These are phyloP conservation scores for Apomyelois bistriatella DNA, from an alignment of 2,888 invertebrate genomes.

Conservation along the genomic window DNA sequence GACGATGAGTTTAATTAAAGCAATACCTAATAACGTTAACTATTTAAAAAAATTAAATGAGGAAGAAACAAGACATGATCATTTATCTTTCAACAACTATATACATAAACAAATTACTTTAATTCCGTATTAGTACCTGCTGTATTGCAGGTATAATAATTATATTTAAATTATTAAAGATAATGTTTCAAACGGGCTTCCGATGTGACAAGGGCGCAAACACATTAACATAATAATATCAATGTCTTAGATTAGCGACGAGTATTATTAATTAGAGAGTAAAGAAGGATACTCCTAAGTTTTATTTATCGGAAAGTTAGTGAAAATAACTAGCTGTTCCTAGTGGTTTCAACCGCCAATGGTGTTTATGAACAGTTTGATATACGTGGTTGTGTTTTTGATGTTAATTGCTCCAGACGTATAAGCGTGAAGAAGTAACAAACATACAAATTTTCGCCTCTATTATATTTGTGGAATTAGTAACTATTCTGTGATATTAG, in stretches of 20 bases:
- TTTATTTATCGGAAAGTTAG: too few relatives aligned
- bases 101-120: neutral
- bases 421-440: too few relatives aligned
- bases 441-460: too few relatives aligned
- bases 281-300: neutral
- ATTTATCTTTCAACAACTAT: neutral
- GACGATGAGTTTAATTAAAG: too few relatives aligned
- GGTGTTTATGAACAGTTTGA: too few relatives aligned
- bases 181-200: neutral
- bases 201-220: conserved; percentile 9
- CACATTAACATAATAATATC: neutral
- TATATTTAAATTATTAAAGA: neutral
- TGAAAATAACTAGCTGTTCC: too few relatives aligned
- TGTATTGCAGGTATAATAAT: neutral
- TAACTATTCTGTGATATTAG: too few relatives aligned
- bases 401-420: too few relatives aligned
- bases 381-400: too few relatives aligned
- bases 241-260: neutral
- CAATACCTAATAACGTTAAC: too few relatives aligned
- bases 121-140: neutral
- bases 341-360: too few relatives aligned
- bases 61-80: neutral
- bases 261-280: neutral
- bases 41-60: neutral
- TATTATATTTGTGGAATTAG: too few relatives aligned